phyloP scores from a whole-genome alignment of 37 sponge, comb jelly and placozoan species.

The Dysidea cf. avara region DNA sequence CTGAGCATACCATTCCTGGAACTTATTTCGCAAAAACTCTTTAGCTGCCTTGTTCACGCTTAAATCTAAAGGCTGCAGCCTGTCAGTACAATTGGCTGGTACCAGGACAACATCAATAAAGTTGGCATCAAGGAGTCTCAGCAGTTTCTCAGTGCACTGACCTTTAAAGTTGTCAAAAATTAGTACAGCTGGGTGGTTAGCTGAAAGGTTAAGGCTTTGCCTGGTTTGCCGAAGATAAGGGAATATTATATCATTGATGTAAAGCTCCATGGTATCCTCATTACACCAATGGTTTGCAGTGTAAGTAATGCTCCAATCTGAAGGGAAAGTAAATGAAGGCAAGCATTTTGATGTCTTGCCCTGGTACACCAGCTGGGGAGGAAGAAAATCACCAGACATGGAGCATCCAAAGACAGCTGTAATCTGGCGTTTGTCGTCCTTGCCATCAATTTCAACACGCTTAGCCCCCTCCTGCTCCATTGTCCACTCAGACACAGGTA shows the following conservation, averaged over 20 bases:
- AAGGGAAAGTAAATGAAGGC: slow-evolving; percentile 27
- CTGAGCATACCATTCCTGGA: slow-evolving; percentile 16
- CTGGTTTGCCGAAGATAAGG: no score
- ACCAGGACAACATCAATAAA: slow-evolving; percentile 10
- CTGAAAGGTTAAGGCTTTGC: no score
- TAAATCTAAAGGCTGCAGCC: slow-evolving; percentile 34
- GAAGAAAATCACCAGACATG: slow-evolving; percentile 3
- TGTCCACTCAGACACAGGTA: background rate
- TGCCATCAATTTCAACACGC: background rate
- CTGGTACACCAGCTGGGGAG: slow-evolving; percentile 13
- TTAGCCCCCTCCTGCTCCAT: background rate
- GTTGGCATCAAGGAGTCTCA: slow-evolving; percentile 18
- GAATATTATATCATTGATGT: no score
- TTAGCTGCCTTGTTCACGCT: slow-evolving; percentile 36
- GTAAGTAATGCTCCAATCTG: background rate
- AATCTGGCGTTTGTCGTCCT: slow-evolving; percentile 11
- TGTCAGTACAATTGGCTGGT: slow-evolving; percentile 31
- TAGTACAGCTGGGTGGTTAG: slow-evolving; percentile 3
- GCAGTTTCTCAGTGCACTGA: slow-evolving; percentile 20
- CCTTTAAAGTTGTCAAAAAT: slow-evolving; percentile 27
- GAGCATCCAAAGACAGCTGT: slow-evolving; percentile 5
- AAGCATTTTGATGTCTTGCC: slow-evolving; percentile 10
- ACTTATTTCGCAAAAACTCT: background rate
- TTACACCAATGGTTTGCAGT: no score
- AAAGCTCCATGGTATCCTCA: no score